Evolutionary conservation across 1,140 invertebrate genomes (phyloP).

Genomic region (Phymastichus coffea): DNA sequence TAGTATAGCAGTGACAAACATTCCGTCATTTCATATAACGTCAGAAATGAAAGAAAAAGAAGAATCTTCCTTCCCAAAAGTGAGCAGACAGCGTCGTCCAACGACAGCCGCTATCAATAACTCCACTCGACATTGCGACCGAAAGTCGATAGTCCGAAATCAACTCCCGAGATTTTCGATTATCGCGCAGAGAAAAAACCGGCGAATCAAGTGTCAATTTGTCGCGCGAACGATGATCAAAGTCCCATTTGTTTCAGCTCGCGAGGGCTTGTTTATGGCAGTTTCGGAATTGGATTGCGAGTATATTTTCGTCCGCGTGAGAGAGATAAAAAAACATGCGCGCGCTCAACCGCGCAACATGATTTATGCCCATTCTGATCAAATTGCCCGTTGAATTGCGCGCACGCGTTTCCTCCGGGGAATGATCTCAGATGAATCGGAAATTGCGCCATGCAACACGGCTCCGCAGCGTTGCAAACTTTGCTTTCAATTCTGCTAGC

Average conservation of each 20-base stretch:
- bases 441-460: neutral
- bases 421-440: conserved; percentile 13
- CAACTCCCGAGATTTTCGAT: too few relatives aligned
- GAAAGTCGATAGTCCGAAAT: too few relatives aligned
- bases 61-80: too few relatives aligned
- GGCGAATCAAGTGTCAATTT: too few relatives aligned
- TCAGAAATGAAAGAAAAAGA: too few relatives aligned
- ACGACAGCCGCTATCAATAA: neutral
- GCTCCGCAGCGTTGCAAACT: neutral
- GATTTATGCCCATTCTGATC: conserved; percentile 13
- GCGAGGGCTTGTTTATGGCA: conserved; percentile 6
- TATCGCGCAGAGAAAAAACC: neutral
- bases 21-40: too few relatives aligned
- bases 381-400: conserved; percentile 12
- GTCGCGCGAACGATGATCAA: conserved; percentile 2
- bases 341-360: too few relatives aligned
- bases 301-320: neutral
- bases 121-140: too few relatives aligned
- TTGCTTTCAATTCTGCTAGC: neutral
- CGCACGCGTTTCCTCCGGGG: neutral
- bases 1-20: too few relatives aligned
- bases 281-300: neutral
- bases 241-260: neutral
- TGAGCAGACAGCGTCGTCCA: neutral
- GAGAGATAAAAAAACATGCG: neutral